phyloP scores from a whole-genome alignment of 2,113 vertebrate genomes.

The Odocoileus virginianus region DNA sequence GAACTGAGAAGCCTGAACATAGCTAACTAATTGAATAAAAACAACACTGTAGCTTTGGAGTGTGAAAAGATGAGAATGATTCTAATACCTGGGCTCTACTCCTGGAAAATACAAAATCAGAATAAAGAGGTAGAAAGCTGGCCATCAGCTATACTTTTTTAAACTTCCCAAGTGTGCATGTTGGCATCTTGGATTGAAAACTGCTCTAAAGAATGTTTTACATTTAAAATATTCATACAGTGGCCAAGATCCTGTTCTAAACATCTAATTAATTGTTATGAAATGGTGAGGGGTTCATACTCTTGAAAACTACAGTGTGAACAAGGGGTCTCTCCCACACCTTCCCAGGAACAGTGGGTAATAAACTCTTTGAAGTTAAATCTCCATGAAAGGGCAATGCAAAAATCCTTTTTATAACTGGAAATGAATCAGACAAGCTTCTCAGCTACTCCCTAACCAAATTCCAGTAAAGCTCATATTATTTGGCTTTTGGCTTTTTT shows the following conservation, averaged over 20 bases:
- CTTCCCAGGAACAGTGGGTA: conserved; percentile 44
- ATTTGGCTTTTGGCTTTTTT: conserved; percentile 69
- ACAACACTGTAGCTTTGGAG: not conserved
- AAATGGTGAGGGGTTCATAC: not conserved
- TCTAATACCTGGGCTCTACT: not conserved
- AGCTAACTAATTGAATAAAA: not conserved
- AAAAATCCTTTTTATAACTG: conserved; percentile 65
- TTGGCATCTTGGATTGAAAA: not conserved
- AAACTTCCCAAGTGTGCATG: not conserved
- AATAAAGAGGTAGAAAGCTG: not conserved
- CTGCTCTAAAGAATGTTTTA: conserved; percentile 23
- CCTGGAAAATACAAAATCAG: not conserved
- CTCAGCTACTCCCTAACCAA: conserved; percentile 64
- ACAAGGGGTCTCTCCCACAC: conserved; percentile 25
- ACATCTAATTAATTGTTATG: conserved; percentile 18
- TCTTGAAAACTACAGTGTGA: conserved; percentile 8
- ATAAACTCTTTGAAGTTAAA: conserved; percentile 67
- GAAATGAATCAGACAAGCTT: conserved; percentile 69
- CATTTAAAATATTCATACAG: conserved; percentile 39
- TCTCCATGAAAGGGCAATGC: conserved; percentile 50
- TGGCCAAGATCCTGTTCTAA: conserved; percentile 21
- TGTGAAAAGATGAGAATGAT: not conserved
- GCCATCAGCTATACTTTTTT: not conserved
- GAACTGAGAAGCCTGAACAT: not conserved
- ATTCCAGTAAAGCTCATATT: conserved; percentile 73